Percentiles rank a stretch among this genome's conserved stretches.
phyloP scores from a whole-genome alignment of 2,113 vertebrate species.

The Brachyhypopomus occidentalis region DNA sequence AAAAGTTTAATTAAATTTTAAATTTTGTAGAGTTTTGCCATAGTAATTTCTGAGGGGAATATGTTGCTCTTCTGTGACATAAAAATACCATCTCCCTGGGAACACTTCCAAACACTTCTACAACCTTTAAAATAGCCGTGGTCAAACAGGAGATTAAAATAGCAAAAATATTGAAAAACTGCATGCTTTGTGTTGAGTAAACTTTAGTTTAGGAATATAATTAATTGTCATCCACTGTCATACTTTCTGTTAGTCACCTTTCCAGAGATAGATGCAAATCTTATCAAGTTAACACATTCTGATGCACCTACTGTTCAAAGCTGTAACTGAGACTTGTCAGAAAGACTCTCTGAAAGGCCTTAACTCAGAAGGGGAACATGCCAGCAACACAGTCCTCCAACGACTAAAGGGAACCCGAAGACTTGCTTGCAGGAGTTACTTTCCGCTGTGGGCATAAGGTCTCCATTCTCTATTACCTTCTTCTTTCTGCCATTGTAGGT shows the following conservation, averaged over 20 bases:
- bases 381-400: neutral
- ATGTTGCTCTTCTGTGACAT: neutral
- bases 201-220: neutral
- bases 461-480: neutral
- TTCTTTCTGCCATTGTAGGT: conserved; percentile 72
- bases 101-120: neutral
- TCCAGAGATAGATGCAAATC: neutral
- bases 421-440: neutral
- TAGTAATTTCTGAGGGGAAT: neutral
- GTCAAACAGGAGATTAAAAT: neutral
- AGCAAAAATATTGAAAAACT: neutral
- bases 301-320: neutral
- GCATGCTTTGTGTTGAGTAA: neutral
- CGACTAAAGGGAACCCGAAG: neutral
- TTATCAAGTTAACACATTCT: neutral
- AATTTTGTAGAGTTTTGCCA: neutral
- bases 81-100: neutral
- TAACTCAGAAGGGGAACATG: neutral
- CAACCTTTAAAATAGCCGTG: too few species aligned
- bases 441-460: neutral
- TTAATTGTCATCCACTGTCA: neutral
- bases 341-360: neutral
- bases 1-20: neutral
- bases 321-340: conserved; percentile 18
- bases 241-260: neutral